Evolutionary conservation across 2,888 invertebrate species (phyloP).

Genomic region (Ichneumon xanthorius): DNA sequence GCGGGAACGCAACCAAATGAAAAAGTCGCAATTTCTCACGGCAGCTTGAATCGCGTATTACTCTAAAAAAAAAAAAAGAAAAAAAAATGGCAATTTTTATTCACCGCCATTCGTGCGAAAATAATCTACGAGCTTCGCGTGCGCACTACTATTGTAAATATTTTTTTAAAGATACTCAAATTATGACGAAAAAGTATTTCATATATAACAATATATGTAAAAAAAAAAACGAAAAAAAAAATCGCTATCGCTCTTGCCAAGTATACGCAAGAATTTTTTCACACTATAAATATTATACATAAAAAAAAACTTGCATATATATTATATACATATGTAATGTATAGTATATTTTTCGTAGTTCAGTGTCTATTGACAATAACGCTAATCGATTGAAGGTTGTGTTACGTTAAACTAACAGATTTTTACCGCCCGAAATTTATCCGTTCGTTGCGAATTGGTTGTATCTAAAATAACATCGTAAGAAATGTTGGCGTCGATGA

Average conservation of each 20-base stretch:
- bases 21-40: constrained; percentile 40
- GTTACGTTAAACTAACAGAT: constrained; percentile 72
- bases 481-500: neutral
- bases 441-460: constrained; percentile 17
- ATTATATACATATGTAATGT: constrained; percentile 21
- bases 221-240: constrained; percentile 21
- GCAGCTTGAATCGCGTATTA: constrained; percentile 49
- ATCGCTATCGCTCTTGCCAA: constrained; percentile 71
- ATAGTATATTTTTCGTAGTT: constrained; percentile 74
- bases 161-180: constrained; percentile 21
- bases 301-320: neutral
- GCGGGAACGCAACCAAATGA: neutral
- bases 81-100: neutral
- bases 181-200: constrained; percentile 51
- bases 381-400: constrained; percentile 65
- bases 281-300: constrained; percentile 48
- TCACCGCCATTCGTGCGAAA: constrained; percentile 37
- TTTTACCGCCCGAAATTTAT: constrained; percentile 28
- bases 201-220: constrained; percentile 26
- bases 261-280: constrained; percentile 61
- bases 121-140: constrained; percentile 63
- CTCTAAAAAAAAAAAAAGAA: neutral
- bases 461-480: neutral
- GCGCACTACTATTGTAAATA: constrained; percentile 62
- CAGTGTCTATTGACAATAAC: constrained; percentile 78